phyloP scores from a whole-genome alignment of 92 coral and sea anemone genomes.

The Palythoa grandis region DNA sequence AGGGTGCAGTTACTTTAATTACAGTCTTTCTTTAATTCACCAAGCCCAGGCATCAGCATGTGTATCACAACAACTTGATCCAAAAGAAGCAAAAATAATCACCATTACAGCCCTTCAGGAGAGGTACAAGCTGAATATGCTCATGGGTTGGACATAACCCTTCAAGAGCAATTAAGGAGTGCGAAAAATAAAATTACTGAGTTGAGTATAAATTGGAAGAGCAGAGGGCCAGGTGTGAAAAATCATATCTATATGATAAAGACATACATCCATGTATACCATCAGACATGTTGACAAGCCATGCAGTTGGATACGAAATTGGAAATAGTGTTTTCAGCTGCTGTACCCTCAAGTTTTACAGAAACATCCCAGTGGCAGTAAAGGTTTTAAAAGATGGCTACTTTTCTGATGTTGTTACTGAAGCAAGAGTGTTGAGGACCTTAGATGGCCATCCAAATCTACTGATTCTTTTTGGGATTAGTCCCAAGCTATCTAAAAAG shows the following conservation, averaged over 20 bases:
- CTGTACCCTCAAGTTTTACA: constrained; percentile 48
- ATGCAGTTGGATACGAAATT: neutral
- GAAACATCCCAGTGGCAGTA: constrained; percentile 51
- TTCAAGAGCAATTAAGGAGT: neutral
- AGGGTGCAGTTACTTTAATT: neutral
- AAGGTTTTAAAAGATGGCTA: constrained; percentile 39
- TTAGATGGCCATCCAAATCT: constrained; percentile 60
- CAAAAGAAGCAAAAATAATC: neutral
- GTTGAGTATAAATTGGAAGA: neutral
- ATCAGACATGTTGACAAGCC: neutral
- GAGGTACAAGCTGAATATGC: neutral
- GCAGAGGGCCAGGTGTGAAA: neutral
- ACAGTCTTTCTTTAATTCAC: neutral
- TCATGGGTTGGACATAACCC: neutral
- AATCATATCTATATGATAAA: neutral
- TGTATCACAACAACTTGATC: neutral
- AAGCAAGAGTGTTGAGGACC: constrained; percentile 41
- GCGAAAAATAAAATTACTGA: neutral
- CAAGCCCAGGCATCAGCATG: neutral
- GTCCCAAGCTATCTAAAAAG: constrained; percentile 34
- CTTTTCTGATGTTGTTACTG: constrained; percentile 46
- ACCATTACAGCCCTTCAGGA: neutral
- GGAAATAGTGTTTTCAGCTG: constrained; percentile 11
- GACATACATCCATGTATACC: neutral
- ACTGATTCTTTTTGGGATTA: constrained; percentile 52